Base-by-base conservation (phyloP, 2,888 invertebrate species). In the Plutella xylostella region DNA sequence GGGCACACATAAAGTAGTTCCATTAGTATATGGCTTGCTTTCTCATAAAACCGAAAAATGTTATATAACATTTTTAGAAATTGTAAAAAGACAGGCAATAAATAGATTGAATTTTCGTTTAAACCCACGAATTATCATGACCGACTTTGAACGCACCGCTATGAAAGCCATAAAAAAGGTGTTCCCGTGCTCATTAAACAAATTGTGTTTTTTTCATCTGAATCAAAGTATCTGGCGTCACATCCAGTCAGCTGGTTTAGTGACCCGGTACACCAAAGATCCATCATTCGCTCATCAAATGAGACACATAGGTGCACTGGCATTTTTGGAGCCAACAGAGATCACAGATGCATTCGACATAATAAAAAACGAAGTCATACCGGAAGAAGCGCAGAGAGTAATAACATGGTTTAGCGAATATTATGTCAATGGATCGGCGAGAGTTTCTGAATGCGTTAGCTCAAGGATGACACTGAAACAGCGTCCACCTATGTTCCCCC, bases 91-190 rank as follows among this genome's bases (percentile, higher is more conserved):
- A 19, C 17, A 18, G 11, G 18, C 31, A 12, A 18, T 18, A 15
- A 31, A 42, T 19, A 22, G 15, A 11, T 20, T 19, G 12, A 31
- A 42, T 14, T 12, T 19, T 15, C 5, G 19, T 31, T 31, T 42
- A 19, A 31, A 11, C 18, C 18, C 37, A 14, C 3, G 33, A 43
- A 42, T 48, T n/a, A 44, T 44, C 20, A 21, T 48, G 6, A 48
- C 48, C 9, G 46, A 48, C 44, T 48, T 50, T 45, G 48, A 50
- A 46, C 25, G 19, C 14, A 46, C 50, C 17, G 48, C 46, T 31
- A 46, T 48, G 38, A 50, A 46, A 11, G 48, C 50, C 9, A 43
- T 50, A 2, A 50, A 48, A 48, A 46, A 20, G 1, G 39, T 44
- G 33, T 50, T 48, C 20, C 49, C 47, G 25, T 15, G 20, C 2